A percentile compares a stretch with the other conserved stretches of the same genome.
phyloP scores from a whole-genome alignment of 2,797 vertebrate species.

The Oceanodroma leucorhoa region DNA sequence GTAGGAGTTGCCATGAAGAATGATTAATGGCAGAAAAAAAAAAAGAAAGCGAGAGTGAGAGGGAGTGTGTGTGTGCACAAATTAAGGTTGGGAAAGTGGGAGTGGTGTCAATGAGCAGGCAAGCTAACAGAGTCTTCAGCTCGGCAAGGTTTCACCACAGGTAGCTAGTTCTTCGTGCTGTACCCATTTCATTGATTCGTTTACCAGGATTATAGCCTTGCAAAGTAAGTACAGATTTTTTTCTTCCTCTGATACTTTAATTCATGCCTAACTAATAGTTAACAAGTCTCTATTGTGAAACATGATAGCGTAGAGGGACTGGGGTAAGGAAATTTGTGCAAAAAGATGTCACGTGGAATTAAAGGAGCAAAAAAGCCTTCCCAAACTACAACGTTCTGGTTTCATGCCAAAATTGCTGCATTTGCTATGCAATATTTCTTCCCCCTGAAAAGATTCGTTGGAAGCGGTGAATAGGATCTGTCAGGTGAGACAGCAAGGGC shows the following conservation, averaged over 20 bases:
- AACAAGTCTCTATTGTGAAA: not conserved
- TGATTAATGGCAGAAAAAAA: slow-evolving; percentile 37
- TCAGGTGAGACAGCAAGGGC: not conserved
- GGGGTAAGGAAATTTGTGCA: not conserved
- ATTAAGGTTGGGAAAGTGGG: slow-evolving; percentile 52
- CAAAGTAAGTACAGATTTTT: slow-evolving; percentile 68
- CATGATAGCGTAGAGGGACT: not conserved
- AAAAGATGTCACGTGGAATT: not conserved
- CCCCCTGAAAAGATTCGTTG: not conserved
- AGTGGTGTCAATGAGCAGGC: slow-evolving; percentile 52
- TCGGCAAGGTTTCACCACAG: not conserved
- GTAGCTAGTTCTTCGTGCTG: not conserved
- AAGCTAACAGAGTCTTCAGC: slow-evolving; percentile 3
- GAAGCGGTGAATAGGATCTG: not conserved
- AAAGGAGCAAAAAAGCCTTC: not conserved
- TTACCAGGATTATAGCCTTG: slow-evolving; percentile 11
- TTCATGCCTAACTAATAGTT: not conserved
- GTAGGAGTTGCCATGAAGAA: slow-evolving; percentile 42
- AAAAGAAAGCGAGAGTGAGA: slow-evolving; percentile 14
- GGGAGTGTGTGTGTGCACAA: not conserved
- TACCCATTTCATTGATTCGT: not conserved
- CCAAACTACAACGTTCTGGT: not conserved
- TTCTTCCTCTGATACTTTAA: not conserved
- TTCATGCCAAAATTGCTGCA: not conserved
- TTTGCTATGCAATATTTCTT: not conserved